Percentiles rank a stretch among this genome's conserved stretches.
phyloP scores from a whole-genome alignment of 2,888 invertebrate species.

The Diarsia brunnea region DNA sequence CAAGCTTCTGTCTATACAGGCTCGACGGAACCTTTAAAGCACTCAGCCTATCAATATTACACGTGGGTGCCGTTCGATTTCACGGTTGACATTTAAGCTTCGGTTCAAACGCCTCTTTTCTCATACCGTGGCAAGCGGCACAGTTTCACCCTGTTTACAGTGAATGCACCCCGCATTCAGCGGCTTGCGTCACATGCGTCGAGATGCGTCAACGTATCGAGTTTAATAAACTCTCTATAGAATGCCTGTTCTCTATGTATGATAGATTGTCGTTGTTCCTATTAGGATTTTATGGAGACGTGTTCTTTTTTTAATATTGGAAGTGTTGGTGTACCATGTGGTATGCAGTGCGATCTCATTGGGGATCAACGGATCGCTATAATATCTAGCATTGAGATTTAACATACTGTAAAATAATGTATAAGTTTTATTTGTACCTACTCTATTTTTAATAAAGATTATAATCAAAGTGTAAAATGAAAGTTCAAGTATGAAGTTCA shows the following conservation, averaged over 20 bases:
- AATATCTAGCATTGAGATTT: not conserved
- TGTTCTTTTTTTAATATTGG: not conserved
- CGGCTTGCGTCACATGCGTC: conserved; percentile 61
- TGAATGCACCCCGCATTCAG: conserved; percentile 63
- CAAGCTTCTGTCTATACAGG: not conserved
- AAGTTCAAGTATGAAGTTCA: not conserved
- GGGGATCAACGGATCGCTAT: not conserved
- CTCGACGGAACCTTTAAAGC: not conserved
- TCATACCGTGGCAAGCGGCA: not conserved
- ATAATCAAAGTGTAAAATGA: not conserved
- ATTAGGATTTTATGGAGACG: not conserved
- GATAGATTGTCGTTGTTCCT: conserved; percentile 11
- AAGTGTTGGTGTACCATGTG: not conserved
- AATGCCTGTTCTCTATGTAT: conserved; percentile 6
- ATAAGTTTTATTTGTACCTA: not conserved
- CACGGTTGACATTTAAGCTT: conserved; percentile 46
- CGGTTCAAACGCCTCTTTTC: conserved; percentile 22
- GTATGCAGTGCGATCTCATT: not conserved
- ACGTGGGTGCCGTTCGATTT: conserved; percentile 16
- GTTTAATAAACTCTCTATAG: conserved; percentile 45
- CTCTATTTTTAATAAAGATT: not conserved
- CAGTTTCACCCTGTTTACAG: conserved; percentile 50
- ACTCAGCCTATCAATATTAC: not conserved
- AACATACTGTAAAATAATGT: not conserved
- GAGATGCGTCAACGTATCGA: conserved; percentile 44